A percentile compares a stretch with the other conserved stretches of the same genome.
Conservation (phyloP, 2,113 vertebrate genomes). For the Neolamprologus hecqui region DNA sequence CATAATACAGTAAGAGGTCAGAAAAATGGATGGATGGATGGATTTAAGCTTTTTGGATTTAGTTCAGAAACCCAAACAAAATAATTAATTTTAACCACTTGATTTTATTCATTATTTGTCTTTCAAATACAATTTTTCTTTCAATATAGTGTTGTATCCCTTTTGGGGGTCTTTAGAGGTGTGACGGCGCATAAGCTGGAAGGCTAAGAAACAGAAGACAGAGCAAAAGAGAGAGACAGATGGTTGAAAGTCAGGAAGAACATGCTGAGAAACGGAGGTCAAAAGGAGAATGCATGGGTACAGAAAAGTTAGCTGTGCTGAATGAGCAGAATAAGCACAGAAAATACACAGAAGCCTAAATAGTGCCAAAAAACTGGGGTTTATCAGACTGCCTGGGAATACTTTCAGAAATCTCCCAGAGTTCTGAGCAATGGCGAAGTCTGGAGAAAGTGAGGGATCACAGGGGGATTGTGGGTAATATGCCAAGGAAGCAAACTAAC, state of each 20-base stretch:
- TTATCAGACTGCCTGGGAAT: slow-evolving; percentile 35
- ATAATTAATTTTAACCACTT: neutral
- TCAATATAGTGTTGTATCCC: neutral
- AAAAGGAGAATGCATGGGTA: neutral
- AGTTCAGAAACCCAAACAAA: neutral
- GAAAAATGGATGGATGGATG: neutral
- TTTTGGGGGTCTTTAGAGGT: neutral
- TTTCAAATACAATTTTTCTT: neutral
- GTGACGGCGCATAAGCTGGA: neutral
- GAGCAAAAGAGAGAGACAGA: neutral
- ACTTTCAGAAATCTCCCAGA: slow-evolving; percentile 38
- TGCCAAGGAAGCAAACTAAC: slow-evolving; percentile 46
- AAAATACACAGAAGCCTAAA: neutral
- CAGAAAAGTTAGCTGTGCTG: neutral
- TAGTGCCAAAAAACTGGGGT: slow-evolving; percentile 28
- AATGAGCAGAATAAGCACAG: neutral
- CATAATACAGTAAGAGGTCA: neutral
- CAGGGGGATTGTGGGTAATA: slow-evolving; percentile 25
- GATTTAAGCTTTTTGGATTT: neutral
- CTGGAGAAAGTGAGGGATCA: slow-evolving; percentile 24
- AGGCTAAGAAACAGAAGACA: neutral
- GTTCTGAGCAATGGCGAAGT: slow-evolving; percentile 17
- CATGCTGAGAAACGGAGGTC: slow-evolving; percentile 3
- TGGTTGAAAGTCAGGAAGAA: neutral
- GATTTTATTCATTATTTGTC: neutral